Conservation (phyloP, 2,888 invertebrate genomes). For the Chrysolina oricalcia region DNA sequence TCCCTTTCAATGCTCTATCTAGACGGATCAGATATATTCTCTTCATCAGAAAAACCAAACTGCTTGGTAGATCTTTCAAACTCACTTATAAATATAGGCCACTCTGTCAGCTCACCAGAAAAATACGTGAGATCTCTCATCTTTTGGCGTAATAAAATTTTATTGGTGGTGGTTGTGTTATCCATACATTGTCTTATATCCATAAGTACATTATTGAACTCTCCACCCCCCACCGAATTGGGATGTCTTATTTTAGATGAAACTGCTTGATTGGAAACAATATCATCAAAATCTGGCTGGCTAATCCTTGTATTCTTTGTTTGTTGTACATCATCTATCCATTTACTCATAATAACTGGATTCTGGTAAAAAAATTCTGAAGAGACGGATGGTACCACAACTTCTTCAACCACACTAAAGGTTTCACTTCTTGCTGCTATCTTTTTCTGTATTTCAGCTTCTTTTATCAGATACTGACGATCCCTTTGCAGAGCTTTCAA, state of each 20-base stretch:
- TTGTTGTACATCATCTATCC: background rate
- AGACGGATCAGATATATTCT: no score
- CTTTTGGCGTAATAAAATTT: background rate
- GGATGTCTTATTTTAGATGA: background rate
- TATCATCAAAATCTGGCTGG: background rate
- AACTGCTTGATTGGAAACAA: background rate
- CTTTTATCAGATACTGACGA: background rate
- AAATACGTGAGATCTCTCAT: background rate
- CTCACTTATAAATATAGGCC: slow-evolving; percentile 16
- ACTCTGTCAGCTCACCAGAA: slow-evolving; percentile 16
- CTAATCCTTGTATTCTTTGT: background rate
- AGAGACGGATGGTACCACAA: background rate
- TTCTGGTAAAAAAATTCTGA: background rate
- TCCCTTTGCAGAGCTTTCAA: background rate
- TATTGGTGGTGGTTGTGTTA: background rate
- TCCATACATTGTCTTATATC: background rate
- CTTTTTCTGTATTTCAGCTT: background rate
- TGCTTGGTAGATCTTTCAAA: no score
- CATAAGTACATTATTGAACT: background rate
- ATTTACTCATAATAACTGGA: slow-evolving; percentile 1
- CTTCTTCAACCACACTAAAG: background rate
- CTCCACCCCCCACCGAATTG: background rate
- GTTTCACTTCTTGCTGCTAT: background rate
- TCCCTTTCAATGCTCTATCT: background rate
- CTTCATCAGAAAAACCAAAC: slow-evolving; percentile 6